A percentile compares a stretch with the other conserved stretches of the same genome.
These are phyloP conservation scores for Eupithecia centaureata DNA, from an alignment of 2,888 invertebrate genomes.

Conservation along the genomic window DNA sequence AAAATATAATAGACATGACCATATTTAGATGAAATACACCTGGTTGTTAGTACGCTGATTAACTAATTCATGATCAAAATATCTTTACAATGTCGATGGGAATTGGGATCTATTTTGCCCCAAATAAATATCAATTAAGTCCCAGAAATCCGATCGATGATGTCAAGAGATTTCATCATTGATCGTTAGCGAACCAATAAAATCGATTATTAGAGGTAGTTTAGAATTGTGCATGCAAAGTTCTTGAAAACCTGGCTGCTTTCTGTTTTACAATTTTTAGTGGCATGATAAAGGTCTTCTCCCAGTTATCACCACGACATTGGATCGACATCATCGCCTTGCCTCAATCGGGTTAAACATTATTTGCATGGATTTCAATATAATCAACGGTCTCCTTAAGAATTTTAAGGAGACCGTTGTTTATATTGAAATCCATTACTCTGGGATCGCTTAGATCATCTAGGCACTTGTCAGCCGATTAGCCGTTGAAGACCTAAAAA, in stretches of 20 bases:
- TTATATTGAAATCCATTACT: background rate
- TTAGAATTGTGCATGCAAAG: no score
- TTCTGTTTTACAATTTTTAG: background rate
- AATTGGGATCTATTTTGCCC: background rate
- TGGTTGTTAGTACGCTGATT: background rate
- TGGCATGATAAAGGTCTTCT: background rate
- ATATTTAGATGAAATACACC: background rate
- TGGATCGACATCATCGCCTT: background rate
- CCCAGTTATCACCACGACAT: background rate
- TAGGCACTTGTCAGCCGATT: background rate
- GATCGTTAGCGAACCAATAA: background rate
- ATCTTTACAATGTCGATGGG: no score
- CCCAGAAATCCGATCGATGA: background rate
- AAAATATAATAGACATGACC: constrained; percentile 3
- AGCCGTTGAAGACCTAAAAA: background rate
- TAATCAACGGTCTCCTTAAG: background rate
- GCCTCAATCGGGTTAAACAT: background rate
- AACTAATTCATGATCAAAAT: background rate
- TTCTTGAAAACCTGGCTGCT: background rate
- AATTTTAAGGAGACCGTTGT: no score
- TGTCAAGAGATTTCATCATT: background rate
- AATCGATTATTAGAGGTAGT: background rate
- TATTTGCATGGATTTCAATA: background rate
- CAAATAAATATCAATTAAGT: background rate
- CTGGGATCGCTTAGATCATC: background rate